These are phyloP conservation scores for Tribolium castaneum DNA, from an alignment of 1,140 invertebrate species.

Conservation along the genomic window DNA sequence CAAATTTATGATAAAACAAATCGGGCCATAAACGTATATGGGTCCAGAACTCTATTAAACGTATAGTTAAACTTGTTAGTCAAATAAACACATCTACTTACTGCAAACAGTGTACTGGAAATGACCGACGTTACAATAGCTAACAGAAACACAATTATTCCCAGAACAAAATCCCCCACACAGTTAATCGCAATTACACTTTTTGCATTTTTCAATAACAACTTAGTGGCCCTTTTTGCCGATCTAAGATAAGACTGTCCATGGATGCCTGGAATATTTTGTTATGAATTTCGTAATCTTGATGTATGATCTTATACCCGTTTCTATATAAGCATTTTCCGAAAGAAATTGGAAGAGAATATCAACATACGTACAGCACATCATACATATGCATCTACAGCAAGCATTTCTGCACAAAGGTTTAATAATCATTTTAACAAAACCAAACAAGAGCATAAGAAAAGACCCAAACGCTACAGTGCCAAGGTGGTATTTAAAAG, in stretches of 20 bases:
- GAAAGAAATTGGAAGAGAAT: constrained; percentile 78
- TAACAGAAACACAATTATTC: constrained; percentile 67
- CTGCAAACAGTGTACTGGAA: not conserved
- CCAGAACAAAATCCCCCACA: constrained; percentile 80
- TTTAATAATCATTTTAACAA: constrained; percentile 71
- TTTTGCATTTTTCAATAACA: constrained; percentile 74
- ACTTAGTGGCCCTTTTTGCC: constrained; percentile 72
- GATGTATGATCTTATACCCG: constrained; percentile 67
- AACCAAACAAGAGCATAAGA: constrained; percentile 73
- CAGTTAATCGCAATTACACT: constrained; percentile 81
- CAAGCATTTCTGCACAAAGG: constrained; percentile 63
- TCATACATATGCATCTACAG: not conserved
- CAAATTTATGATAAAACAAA: constrained; percentile 8
- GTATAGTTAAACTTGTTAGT: not conserved
- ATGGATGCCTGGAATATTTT: constrained; percentile 72
- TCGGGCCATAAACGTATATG: not conserved
- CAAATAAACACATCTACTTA: not conserved
- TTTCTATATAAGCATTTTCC: constrained; percentile 84
- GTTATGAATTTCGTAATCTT: constrained; percentile 13
- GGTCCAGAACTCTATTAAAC: not conserved
- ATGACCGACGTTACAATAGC: constrained; percentile 71
- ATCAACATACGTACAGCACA: constrained; percentile 74
- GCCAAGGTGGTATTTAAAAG: constrained; percentile 79
- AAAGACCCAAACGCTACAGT: constrained; percentile 82
- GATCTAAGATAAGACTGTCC: constrained; percentile 76